Percentiles rank a stretch among this genome's conserved stretches.
These are phyloP conservation scores for Cantharis rufa DNA, from an alignment of 2,888 invertebrate species.

Conservation along the genomic window DNA sequence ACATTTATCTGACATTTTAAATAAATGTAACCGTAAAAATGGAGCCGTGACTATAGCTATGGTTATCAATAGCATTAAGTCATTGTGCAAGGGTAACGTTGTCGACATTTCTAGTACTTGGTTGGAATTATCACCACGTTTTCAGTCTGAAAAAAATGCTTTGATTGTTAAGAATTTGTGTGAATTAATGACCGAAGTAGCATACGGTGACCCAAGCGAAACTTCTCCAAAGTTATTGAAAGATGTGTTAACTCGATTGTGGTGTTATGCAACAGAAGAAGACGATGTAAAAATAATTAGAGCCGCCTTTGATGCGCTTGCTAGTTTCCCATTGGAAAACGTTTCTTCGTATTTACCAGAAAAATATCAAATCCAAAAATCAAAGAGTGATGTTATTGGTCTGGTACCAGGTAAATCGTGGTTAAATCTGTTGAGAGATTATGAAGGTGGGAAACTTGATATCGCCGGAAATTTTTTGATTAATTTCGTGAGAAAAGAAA, in stretches of 20 bases:
- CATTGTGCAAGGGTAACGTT: constrained; percentile 71
- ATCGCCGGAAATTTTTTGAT: constrained; percentile 62
- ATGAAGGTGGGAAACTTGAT: constrained; percentile 59
- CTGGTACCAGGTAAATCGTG: constrained; percentile 61
- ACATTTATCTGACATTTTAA: constrained; percentile 73
- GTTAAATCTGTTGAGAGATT: constrained; percentile 67
- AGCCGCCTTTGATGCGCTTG: constrained; percentile 67
- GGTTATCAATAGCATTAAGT: constrained; percentile 71
- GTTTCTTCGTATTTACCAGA: constrained; percentile 52
- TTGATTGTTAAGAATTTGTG: constrained; percentile 67
- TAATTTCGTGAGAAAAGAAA: constrained; percentile 63
- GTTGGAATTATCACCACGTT: constrained; percentile 70
- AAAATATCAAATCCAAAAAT: not conserved
- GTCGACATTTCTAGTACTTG: constrained; percentile 78
- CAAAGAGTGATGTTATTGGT: not conserved
- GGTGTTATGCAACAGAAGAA: constrained; percentile 62
- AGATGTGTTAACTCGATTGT: constrained; percentile 63
- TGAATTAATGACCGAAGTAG: constrained; percentile 69
- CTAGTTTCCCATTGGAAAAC: constrained; percentile 62
- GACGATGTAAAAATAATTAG: constrained; percentile 58
- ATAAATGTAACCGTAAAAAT: constrained; percentile 60
- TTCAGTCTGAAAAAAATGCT: constrained; percentile 66
- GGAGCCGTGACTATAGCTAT: constrained; percentile 63
- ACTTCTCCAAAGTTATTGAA: constrained; percentile 65
- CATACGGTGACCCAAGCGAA: constrained; percentile 62